These are phyloP conservation scores for Sympetrum striolatum DNA, from an alignment of 2,888 invertebrate species.

Conservation along the genomic window DNA sequence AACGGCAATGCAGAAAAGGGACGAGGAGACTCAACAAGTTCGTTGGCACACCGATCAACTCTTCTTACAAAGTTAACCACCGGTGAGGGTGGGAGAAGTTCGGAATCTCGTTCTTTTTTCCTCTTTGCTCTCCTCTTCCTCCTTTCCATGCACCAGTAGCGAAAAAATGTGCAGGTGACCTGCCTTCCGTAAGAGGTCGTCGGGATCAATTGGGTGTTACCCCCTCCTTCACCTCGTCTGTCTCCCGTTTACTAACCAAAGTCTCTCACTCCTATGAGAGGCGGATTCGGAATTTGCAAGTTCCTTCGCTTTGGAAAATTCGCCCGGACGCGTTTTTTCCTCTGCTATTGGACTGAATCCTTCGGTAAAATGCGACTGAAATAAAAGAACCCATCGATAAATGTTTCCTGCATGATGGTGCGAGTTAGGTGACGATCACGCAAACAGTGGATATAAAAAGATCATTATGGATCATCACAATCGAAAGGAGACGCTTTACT, in stretches of 20 bases:
- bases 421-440: too few relatives aligned
- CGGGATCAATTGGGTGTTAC: constrained; percentile 36
- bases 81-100: neutral
- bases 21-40: constrained; percentile 22
- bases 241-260: too few relatives aligned
- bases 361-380: too few relatives aligned
- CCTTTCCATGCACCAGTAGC: neutral
- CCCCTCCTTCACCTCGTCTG: neutral
- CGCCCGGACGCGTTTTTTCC: neutral
- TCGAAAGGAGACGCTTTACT: too few relatives aligned
- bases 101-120: neutral
- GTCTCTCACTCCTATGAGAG: too few relatives aligned
- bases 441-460: too few relatives aligned
- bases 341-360: too few relatives aligned
- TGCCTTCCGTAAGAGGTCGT: neutral
- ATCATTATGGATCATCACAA: too few relatives aligned
- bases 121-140: neutral
- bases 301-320: neutral
- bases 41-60: constrained; percentile 33
- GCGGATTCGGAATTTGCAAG: too few relatives aligned
- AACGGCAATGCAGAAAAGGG: neutral
- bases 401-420: too few relatives aligned
- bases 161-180: constrained; percentile 11
- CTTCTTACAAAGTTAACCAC: constrained; percentile 9
- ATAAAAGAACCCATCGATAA: too few relatives aligned